Base-by-base conservation (phyloP, 2,797 vertebrate genomes). In the Poecilia picta region DNA sequence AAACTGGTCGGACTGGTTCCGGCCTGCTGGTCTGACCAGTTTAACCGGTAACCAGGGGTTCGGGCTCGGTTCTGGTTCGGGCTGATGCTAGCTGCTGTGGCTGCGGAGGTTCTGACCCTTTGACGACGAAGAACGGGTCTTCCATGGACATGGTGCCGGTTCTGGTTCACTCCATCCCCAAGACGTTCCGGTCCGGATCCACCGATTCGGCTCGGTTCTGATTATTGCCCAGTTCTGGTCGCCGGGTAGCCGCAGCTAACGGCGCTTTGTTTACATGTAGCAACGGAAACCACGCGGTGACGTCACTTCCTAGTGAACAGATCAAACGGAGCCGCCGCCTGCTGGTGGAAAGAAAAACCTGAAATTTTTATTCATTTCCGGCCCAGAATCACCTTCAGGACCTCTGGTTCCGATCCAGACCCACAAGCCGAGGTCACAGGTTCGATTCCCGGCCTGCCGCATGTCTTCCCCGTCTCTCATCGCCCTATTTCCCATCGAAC, bases 61-160 rank as follows among this genome's bases (percentile, higher is more conserved):
- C 8, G 10, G 53, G 25, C 25, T 55, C 53, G 47, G 46, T 18
- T 47, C 46, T 4, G 28, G 31, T 33, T 66, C 62, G 31, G 49
- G 41, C 25, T 41, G 1, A 11, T 1, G 15, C 47, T 74, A 82
- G 70, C 71, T 62, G 20, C 68, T 51, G 53, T n/a, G 33, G 33
- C 7, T 23, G 47, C 71, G 13, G 33, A 68, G n/a, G 55, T 59
- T 83, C 97, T 97, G 89, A 98, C 98, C 98, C 98, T 94, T 98
- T 99, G 81, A 99, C 98, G 85, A 99, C 98, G 94, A 99, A 99
- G 93, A 99, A 99, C 89, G 98, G 98, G 84, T 99, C 98, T 96
- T 99, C 98, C 98, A 99, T 98, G 55, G 98, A 98, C 98, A 98
- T 98, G 85, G 78, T 95, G 84, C 72, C 28, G 76, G 46, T 78